These are phyloP conservation scores for Cheilosia urbana DNA, from an alignment of 2,888 invertebrate species.

Conservation along the genomic window DNA sequence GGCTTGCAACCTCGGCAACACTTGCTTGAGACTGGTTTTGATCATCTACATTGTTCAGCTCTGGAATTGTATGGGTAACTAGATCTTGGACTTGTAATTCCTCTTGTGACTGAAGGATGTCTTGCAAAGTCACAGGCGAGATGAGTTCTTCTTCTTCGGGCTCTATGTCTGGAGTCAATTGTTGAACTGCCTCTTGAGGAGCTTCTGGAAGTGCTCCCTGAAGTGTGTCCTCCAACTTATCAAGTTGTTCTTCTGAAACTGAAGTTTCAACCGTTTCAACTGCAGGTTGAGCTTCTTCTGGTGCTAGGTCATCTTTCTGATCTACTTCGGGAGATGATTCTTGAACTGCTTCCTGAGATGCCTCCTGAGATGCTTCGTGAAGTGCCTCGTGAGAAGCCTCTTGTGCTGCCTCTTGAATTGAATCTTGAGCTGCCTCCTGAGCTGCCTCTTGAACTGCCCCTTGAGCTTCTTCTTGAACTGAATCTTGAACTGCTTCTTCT, in stretches of 20 bases:
- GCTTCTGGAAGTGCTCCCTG: not conserved
- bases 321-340: not conserved
- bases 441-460: not conserved
- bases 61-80: not conserved
- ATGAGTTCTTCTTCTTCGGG: not conserved
- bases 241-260: not conserved
- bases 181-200: constrained; percentile 1
- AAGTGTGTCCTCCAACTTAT: not conserved
- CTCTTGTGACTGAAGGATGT: constrained; percentile 10
- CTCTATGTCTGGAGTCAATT: not conserved
- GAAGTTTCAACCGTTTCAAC: constrained; percentile 6
- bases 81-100: not conserved
- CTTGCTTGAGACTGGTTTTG: constrained; percentile 22
- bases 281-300: not conserved
- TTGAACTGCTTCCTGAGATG: not conserved
- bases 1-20: not conserved
- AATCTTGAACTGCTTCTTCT: not conserved
- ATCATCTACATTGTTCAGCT: not conserved
- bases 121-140: constrained; percentile 10
- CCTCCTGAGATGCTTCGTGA: not conserved
- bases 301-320: not conserved
- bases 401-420: not conserved
- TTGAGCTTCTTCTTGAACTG: not conserved
- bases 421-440: not conserved
- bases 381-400: not conserved